These are phyloP conservation scores for Luscinia megarhynchos DNA, from an alignment of 2,797 vertebrate species.

Conservation along the genomic window DNA sequence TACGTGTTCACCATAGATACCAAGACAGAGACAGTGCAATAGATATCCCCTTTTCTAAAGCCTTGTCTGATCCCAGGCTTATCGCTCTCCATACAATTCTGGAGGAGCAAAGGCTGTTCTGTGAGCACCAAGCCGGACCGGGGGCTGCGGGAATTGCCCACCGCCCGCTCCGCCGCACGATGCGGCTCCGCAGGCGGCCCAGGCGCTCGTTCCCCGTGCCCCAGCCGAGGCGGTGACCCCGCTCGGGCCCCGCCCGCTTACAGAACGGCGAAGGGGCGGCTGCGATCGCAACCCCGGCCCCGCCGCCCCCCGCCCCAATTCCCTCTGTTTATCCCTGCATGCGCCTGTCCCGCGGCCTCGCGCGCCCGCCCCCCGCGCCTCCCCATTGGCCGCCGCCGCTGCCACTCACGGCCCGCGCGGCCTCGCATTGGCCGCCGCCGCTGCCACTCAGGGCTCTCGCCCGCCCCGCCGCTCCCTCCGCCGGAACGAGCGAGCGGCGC, in stretches of 20 bases:
- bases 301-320: background rate
- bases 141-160: fast-evolving
- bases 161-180: background rate
- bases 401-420: background rate
- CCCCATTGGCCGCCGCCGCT: background rate
- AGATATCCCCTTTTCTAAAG: background rate
- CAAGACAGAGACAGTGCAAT: background rate
- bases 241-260: background rate
- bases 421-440: background rate
- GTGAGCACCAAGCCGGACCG: fast-evolving
- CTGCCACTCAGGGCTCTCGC: background rate
- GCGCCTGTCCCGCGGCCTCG: conserved; percentile 1
- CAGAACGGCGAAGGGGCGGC: too few relatives aligned
- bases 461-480: conserved; percentile 31
- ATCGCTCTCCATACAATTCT: background rate
- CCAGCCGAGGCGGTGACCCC: background rate
- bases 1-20: fast-evolving
- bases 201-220: background rate
- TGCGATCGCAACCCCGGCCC: too few relatives aligned
- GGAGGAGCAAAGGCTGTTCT: background rate
- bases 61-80: background rate
- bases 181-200: background rate
- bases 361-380: conserved; percentile 12
- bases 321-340: conserved; percentile 54
- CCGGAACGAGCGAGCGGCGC: conserved; percentile 17